Evolutionary conservation across 1,140 invertebrate genomes (phyloP), one percentile per base, ranked within the genome.

Genomic region (Magallana gigas): DNA sequence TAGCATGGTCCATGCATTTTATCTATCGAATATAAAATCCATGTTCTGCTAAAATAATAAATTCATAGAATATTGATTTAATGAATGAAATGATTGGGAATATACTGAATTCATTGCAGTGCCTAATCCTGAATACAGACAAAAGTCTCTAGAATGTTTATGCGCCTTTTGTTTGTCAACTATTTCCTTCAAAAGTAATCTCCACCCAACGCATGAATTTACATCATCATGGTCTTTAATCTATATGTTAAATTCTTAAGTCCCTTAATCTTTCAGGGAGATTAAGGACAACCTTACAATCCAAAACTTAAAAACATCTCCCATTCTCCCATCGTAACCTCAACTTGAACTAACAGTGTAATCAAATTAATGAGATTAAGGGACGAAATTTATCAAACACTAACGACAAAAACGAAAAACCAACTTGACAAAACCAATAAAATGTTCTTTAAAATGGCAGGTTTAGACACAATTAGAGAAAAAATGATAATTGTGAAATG

Each of bases 361-460:
- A 76, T 76, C 68, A 76, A 76, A 76, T 23, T 76, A 76, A 76
- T 76, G 29, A 76, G 68, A 76, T 76, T 76, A 76, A 29, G 36
- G 23, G 23, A 36, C 12, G 23, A 12, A 76, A 76, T 76, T 23
- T 36, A 76, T 76, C 68, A 76, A 76, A 76, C 36, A 5, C 68
- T 76, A 9, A 76, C 18, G 68, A 76, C 14, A 76, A 76, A 29
- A 76, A 76, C 68, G 36, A 71, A 71, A 12, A 29, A 14, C 16
- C 12, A 16, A 16, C 60, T n/a, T 48, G 36, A 64, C 60, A 64
- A 64, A 16, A 62, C 60, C 16, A 64, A 64, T 64, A 12, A 64
- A 64, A 16, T 1, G 60, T 64, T 16, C 36, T 36, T 5, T 7
- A 64, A 18, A 64, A 64, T 64, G 16, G 60, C 60, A 64, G 60